phyloP scores from a whole-genome alignment of 1,140 invertebrate genomes.

The Acromyrmex heyeri region DNA sequence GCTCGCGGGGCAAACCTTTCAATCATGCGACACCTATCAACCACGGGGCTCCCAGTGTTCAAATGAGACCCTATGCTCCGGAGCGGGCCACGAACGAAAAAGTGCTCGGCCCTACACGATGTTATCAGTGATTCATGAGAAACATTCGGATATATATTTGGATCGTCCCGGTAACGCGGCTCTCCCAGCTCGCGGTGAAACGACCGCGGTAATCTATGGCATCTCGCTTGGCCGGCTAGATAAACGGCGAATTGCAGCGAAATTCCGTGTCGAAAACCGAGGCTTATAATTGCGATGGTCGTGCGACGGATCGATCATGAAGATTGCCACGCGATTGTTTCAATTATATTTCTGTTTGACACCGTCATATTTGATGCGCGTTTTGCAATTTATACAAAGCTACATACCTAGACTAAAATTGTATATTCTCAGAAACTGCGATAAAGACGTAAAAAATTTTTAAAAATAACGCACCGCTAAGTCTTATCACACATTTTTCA shows the following conservation, averaged over 20 bases:
- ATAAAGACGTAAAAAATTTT: not conserved
- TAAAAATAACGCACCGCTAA: not conserved
- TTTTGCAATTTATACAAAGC: not conserved
- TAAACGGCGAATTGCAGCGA: conserved; percentile 39
- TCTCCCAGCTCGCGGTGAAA: conserved; percentile 52
- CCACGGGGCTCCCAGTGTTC: conserved; percentile 73
- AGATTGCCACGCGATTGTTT: conserved; percentile 13
- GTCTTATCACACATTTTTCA: not conserved
- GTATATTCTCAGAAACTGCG: not conserved
- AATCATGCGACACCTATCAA: conserved; percentile 83
- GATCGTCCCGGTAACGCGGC: conserved; percentile 65
- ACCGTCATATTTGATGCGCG: not conserved
- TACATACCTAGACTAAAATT: not conserved
- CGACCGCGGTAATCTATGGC: conserved; percentile 53
- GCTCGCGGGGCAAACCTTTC: conserved; percentile 77
- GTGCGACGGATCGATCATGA: not conserved
- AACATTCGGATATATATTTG: conserved; percentile 67
- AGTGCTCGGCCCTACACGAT: not conserved
- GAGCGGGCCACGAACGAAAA: conserved; percentile 23
- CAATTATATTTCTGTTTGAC: not conserved
- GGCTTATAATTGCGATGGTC: conserved; percentile 43
- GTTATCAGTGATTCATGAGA: conserved; percentile 78
- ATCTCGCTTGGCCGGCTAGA: conserved; percentile 51
- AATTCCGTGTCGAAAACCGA: conserved; percentile 41
- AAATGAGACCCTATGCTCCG: conserved; percentile 65